Base-by-base conservation (phyloP, 2,888 invertebrate species). In the Patella ulyssiponensis region DNA sequence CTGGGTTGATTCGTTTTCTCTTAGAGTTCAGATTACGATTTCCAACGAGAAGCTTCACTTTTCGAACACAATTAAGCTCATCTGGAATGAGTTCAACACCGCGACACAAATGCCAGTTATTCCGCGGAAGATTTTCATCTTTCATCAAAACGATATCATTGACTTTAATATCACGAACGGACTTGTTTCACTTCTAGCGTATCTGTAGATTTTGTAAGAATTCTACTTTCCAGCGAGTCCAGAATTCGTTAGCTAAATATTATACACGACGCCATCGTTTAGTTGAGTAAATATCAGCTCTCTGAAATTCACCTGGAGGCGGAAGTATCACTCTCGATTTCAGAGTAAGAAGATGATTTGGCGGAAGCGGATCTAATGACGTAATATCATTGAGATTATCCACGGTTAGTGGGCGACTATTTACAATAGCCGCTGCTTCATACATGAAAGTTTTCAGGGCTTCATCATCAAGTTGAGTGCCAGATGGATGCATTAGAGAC, bases 111-210 rank as follows among this genome's bases (percentile, higher is more conserved):
- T n/a, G 27, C 84, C 83, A 83, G 17, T 74, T 64, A 76, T 79
- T 81, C n/a, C 82, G 27, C 1, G 80, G 77, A 12, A 76, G 15
- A 64, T 80, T 77, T 11, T 81, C 77, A 33, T 85, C 83, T 20
- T 78, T 79, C 1, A 84, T 5, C 2, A 85, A 56, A 9, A 85
- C 85, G 51, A 85, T 44, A 54, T 85, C 85, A 12, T 81, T 80
- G 15, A 75, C 73, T 12, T 27, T 0, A 5, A 84, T 7, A 56
- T 82, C 80, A 69, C 83, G 54, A 20, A 51, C 51, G 2, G 73
- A 69, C 14, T 27, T 17, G 0, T 72, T 23, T 83, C 85, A 84
- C 52, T 84, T 84, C 33, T 73, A 71, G n/a, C 83, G 64, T 9
- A 72, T 7, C 64, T 82, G 79, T 9, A 83, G 69, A 44, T 64